phyloP scores from a whole-genome alignment of 92 coral and sea anemone species.

The Porites evermanni region DNA sequence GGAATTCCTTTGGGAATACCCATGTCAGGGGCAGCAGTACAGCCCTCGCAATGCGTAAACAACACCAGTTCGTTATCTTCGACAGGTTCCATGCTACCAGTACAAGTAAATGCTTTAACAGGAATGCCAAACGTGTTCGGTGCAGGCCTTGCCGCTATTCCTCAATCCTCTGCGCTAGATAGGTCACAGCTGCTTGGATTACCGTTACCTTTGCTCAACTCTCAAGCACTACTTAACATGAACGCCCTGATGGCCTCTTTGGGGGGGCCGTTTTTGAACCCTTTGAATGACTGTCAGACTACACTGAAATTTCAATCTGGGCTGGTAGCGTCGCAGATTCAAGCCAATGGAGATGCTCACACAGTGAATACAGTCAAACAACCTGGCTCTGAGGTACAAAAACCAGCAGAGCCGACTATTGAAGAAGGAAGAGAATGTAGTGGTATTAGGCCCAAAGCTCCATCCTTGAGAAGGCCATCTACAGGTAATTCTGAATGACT shows the following conservation, averaged over 20 bases:
- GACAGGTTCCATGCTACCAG: neutral
- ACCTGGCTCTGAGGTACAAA: neutral
- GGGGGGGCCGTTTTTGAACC: neutral
- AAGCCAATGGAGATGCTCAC: neutral
- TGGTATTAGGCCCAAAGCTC: neutral
- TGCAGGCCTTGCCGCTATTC: neutral
- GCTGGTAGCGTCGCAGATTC: neutral
- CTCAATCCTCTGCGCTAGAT: neutral
- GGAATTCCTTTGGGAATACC: neutral
- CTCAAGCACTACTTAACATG: conserved; percentile 11
- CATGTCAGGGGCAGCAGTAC: neutral
- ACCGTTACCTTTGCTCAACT: conserved; percentile 6
- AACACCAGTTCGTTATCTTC: neutral
- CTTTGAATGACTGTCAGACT: conserved; percentile 12
- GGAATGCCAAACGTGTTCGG: neutral
- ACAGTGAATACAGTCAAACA: neutral
- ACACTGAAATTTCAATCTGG: neutral
- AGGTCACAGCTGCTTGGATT: neutral
- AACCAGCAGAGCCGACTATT: neutral
- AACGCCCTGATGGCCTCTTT: neutral
- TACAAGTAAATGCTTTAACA: neutral
- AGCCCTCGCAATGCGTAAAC: neutral
- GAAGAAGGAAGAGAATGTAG: neutral
- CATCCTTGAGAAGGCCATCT: conserved; percentile 35
- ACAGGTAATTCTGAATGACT: conserved; percentile 7